Evolutionary conservation across 1,140 invertebrate genomes (phyloP), one percentile per base, ranked within the genome.

Genomic region (Scaptomyza graminum): DNA sequence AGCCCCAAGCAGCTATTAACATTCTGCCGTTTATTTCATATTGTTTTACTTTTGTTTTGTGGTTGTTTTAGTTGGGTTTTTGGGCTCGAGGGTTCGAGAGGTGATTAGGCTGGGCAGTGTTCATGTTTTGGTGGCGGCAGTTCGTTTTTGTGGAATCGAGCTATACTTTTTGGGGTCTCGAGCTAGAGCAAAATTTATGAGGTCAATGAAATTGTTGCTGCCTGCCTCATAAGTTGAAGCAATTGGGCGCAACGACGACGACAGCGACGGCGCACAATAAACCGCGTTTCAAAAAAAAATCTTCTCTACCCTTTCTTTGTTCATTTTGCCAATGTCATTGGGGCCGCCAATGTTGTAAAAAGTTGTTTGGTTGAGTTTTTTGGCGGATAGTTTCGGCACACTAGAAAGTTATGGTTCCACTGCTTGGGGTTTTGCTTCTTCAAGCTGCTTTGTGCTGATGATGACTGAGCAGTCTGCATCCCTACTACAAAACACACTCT

Each of bases 171-270:
- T 43, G 46, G 28, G 49, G 11, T 13, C 39, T 73, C 66, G 67
- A 74, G 11, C 50, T 51, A 60, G 64, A 60, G 64, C 57, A 69
- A 78, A 87, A 87, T 87, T 87, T 87, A 87, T 87, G 82, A 88
- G 82, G 83, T 87, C 82, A 87, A 87, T 87, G 82, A 87, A 88
- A 87, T 87, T 76, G 79, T 74, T 81, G 76, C 81, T 52, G 65
- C 81, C 47, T 64, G 47, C 52, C 49, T 28, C 55, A 44, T 52
- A 54, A 61, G 61, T 63, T 43, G 66, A 65, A 68, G 65, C 70
- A 77, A 77, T 77, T 77, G 74, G 64, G 71, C 61, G 73, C 70
- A 69, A 59, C 50, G 41, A 54, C 54, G 37, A 43, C 50, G 55
- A 51, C 25, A 49, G 55, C 81, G 76, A 85, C 74, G 70, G 87